A percentile compares a stretch with the other conserved stretches of the same genome.
Evolutionary conservation across 2,113 vertebrate species (phyloP).

Genomic region (Trogon surrucura): DNA sequence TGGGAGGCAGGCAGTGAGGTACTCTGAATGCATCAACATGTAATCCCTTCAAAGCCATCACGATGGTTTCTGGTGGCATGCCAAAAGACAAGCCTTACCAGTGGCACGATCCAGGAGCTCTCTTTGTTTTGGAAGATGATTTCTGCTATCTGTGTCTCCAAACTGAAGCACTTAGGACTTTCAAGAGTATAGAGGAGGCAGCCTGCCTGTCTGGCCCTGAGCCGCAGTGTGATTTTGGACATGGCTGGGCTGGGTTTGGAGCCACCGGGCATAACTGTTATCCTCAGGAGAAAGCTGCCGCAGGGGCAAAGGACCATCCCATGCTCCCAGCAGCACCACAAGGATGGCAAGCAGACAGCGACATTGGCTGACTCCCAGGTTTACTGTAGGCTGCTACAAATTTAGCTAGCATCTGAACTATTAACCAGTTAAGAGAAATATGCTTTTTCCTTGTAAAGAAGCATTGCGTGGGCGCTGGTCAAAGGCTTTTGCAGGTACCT

Average conservation of each 20-base stretch:
- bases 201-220: neutral
- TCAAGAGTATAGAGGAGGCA: neutral
- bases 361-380: neutral
- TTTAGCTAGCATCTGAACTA: neutral
- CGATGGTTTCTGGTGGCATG: neutral
- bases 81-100: neutral
- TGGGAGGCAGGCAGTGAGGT: neutral
- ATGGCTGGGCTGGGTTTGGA: neutral
- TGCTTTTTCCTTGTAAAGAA: neutral
- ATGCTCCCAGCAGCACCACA: neutral
- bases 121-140: neutral
- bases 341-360: fast-evolving
- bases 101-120: neutral
- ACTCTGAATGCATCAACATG: neutral
- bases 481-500: neutral
- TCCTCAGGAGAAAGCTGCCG: neutral
- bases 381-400: neutral
- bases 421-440: neutral
- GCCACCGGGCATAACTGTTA: fast-evolving
- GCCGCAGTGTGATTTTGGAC: neutral
- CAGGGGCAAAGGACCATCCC: neutral
- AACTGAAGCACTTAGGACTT: neutral
- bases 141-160: neutral
- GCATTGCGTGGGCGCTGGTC: neutral
- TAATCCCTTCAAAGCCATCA: neutral